phyloP scores from a whole-genome alignment of 2,113 vertebrate genomes.

The Aspidoscelis tigris region DNA sequence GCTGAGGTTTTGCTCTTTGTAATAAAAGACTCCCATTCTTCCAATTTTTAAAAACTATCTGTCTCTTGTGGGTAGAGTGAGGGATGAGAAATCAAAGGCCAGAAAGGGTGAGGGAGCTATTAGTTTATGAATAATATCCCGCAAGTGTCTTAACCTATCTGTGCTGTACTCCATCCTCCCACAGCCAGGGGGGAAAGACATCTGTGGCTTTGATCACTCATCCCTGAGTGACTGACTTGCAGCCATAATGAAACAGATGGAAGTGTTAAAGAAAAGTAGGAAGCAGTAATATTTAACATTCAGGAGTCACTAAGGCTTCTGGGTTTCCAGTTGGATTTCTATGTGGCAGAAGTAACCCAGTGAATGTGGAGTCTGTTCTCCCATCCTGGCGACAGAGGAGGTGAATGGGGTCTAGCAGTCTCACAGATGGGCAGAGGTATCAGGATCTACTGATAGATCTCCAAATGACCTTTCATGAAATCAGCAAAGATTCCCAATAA shows the following conservation, averaged over 20 bases:
- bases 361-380: neutral
- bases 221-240: slow-evolving; percentile 2
- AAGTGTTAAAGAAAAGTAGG: neutral
- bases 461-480: neutral
- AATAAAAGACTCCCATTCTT: slow-evolving; percentile 15
- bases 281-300: neutral
- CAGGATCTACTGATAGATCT: neutral
- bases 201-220: slow-evolving; percentile 20
- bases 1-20: neutral
- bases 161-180: slow-evolving; percentile 10
- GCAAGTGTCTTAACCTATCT: slow-evolving; percentile 15
- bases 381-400: too few species aligned
- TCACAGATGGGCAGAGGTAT: neutral
- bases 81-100: slow-evolving; percentile 16
- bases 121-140: slow-evolving; percentile 32
- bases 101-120: neutral
- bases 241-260: slow-evolving; percentile 17
- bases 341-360: neutral
- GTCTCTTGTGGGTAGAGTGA: slow-evolving; percentile 3
- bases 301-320: neutral
- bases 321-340: neutral
- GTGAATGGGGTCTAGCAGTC: neutral
- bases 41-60: slow-evolving; percentile 14
- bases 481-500: too few species aligned
- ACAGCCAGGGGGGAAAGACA: neutral